Evolutionary conservation across 2,888 invertebrate genomes (phyloP), one percentile per base, ranked within the genome.

Genomic region (Ochropacha duplaris): DNA sequence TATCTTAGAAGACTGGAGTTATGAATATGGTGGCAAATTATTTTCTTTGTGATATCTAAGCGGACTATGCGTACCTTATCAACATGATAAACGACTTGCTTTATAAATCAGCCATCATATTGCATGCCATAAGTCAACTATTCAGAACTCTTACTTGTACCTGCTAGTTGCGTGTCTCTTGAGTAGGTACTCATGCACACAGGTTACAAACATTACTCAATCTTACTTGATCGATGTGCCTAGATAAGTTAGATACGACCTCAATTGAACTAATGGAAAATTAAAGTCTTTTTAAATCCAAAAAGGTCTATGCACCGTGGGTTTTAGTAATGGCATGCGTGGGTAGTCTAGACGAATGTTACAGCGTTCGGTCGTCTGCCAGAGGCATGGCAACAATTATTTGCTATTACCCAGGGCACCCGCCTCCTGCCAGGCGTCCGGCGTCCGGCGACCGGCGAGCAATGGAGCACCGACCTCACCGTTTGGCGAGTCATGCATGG

Each of bases 371-470:
- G 36, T 36, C 63, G 61, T 64, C 61, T 56, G 68, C 64, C 68
- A 67, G 71, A 67, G 76, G 78, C 76, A 69, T 70, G 72, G 65
- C 69, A 73, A 76, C 77, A 86, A 88, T 87, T 85, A 86, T 79
- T 70, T 62, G 77, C 76, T 76, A 84, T 86, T 81, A 82, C 71
- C 66, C 68, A 67, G 68, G 69, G 70, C 64, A 71, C 67, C 72
- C 81, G 79, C 81, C 84, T 79, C 79, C 77, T 71, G 68, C 68
- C 68, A 76, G 66, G 70, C 55, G 68, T 65, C 66, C 60, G 66
- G 64, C 54, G 49, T 6, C 44, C 44, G 19, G 44, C 44, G 44
- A 19, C 44, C 19, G 44, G 9, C 44, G 44, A 19, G n/a, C 52
- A 58, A 50, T 58, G 59, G 72, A 69, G 60, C 77, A 72, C 64